Base-by-base conservation (phyloP, 2,113 vertebrate genomes). In the Varanus salvator region DNA sequence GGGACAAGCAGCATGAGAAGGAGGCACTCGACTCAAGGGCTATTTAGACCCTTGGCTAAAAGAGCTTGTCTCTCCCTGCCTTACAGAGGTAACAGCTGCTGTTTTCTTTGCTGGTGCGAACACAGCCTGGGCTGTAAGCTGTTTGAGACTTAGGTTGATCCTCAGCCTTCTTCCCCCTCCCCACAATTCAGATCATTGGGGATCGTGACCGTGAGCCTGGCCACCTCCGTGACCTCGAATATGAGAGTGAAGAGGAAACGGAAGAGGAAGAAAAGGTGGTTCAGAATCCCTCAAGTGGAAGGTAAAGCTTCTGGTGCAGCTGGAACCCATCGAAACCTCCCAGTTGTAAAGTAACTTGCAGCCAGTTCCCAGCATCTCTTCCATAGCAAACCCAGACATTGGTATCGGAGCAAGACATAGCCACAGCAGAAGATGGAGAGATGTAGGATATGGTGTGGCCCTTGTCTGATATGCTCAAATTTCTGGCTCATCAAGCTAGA, bases 181-280 rank as follows among this genome's bases (percentile, higher is more conserved):
- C 19, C 57, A 9, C 11, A 8, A 0, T 0, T 25, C 90, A 97
- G 97, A 96, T 97, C 52, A 93, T 97, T 86, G 96, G 96, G 19
- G 97, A 96, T 80, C 96, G 95, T 9, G 95, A 96, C 8, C 95
- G 95, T 29, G 95, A 97, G 76, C 93, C 93, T 0, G 98, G 98
- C 83, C 98, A 98, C 87, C 97, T 99, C 92, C 98, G 94, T 7
- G 98, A 98, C 94, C 97, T 99, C 31, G 98, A 99, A 82, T 99
- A 97, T 3, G 98, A 99, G 91, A 99, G 98, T 4, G 98, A 98
- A 0, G 98, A 95, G 75, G 98, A 97, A 19, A 87, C 90, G 0
- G 97, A 97, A 57, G 96, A 97, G 44, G 97, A 97, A 44, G 97
- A 97, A 44, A 97, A 95, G 34, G 95, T 97, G 75, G 86, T 94